Evolutionary conservation across 2,113 vertebrate genomes (phyloP).

Genomic region (Proteles cristata): DNA sequence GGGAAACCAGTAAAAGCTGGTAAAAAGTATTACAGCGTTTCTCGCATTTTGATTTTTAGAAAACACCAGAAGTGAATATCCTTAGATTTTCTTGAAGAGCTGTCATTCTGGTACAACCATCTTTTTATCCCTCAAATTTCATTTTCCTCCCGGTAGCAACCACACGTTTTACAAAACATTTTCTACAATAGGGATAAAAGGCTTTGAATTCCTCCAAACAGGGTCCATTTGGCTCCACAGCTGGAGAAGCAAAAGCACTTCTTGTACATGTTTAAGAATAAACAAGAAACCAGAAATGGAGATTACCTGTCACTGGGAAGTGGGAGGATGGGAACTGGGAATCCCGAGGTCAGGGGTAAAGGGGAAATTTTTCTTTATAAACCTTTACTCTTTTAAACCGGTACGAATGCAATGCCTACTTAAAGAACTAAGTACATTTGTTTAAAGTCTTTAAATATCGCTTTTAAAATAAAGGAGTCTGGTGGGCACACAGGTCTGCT

Average conservation of each 20-base stretch:
- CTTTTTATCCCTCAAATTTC: slow-evolving; percentile 43
- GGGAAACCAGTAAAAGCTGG: slow-evolving; percentile 56
- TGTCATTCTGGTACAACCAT: slow-evolving; percentile 10
- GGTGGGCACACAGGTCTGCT: neutral
- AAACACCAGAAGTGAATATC: neutral
- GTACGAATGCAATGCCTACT: neutral
- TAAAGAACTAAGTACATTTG: neutral
- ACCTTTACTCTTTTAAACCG: neutral
- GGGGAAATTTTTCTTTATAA: neutral
- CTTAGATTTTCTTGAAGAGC: slow-evolving; percentile 21
- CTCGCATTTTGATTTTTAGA: slow-evolving; percentile 50
- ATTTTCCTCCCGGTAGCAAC: neutral
- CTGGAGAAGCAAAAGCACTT: slow-evolving; percentile 28
- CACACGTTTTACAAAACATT: slow-evolving; percentile 51
- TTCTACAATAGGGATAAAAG: slow-evolving; percentile 48
- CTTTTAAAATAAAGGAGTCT: slow-evolving; percentile 38
- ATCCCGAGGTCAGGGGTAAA: slow-evolving; percentile 5
- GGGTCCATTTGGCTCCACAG: slow-evolving; percentile 26
- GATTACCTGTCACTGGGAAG: neutral
- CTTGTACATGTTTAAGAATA: slow-evolving; percentile 29
- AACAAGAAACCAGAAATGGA: slow-evolving; percentile 55
- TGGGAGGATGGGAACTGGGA: neutral
- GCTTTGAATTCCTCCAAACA: slow-evolving; percentile 36
- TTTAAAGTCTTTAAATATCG: neutral
- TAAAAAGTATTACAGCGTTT: neutral